phyloP scores from a whole-genome alignment of 2,113 vertebrate species.

The Malurus elegans region DNA sequence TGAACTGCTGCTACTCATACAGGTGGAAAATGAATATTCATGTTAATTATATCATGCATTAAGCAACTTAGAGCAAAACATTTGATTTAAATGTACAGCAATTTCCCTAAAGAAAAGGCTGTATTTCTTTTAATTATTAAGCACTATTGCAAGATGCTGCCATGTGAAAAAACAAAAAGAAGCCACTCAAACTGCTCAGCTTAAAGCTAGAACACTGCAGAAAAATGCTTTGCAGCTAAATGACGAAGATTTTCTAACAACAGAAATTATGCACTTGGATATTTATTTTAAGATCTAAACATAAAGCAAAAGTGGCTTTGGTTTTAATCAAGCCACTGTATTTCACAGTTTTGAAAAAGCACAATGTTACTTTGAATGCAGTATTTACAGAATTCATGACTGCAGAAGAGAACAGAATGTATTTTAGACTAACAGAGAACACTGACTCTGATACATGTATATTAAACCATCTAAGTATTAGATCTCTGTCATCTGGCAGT shows the following conservation, averaged over 20 bases:
- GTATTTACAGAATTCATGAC: slow-evolving; percentile 22
- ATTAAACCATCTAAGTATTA: not conserved
- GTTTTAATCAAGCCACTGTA: not conserved
- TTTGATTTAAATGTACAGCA: slow-evolving; percentile 47
- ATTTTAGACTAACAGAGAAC: slow-evolving; percentile 9
- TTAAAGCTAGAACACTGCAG: slow-evolving; percentile 53
- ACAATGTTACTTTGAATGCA: slow-evolving; percentile 1
- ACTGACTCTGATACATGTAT: not conserved
- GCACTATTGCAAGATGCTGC: slow-evolving; percentile 58
- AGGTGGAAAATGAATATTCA: slow-evolving; percentile 65
- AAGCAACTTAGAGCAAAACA: slow-evolving; percentile 67
- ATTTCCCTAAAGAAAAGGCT: slow-evolving; percentile 60
- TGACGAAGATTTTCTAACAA: not conserved
- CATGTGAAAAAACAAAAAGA: slow-evolving; percentile 64
- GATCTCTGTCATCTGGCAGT: not conserved
- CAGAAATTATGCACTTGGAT: not conserved
- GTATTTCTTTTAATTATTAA: slow-evolving; percentile 31
- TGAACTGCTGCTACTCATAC: slow-evolving; percentile 38
- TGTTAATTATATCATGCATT: slow-evolving; percentile 70
- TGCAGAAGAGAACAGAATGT: slow-evolving; percentile 35
- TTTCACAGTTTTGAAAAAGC: not conserved
- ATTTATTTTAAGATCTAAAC: slow-evolving; percentile 4
- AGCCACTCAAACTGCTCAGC: slow-evolving; percentile 69
- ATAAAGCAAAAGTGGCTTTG: not conserved
- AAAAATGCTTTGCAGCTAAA: slow-evolving; percentile 45